Conservation (phyloP, 2,113 vertebrate genomes). For the Epinephelus lanceolatus region DNA sequence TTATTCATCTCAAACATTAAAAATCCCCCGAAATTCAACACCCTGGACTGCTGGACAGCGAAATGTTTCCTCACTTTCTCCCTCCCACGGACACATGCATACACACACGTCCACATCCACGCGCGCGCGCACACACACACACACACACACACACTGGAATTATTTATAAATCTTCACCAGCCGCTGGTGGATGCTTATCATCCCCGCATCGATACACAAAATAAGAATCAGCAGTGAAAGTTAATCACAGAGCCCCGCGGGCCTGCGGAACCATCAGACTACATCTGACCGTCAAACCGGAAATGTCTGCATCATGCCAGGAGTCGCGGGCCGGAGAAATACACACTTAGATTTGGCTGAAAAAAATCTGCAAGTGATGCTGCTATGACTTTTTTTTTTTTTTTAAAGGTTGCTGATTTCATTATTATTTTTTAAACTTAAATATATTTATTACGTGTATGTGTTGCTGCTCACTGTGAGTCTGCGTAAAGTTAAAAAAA, state of each 20-base stretch:
- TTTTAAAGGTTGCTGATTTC: not conserved
- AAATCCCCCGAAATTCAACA: not conserved
- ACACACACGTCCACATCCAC: not conserved
- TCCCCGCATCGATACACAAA: constrained; percentile 43
- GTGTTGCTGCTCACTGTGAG: not conserved
- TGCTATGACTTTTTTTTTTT: not conserved
- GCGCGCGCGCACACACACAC: not conserved
- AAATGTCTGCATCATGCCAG: constrained; percentile 23
- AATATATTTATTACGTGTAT: not conserved
- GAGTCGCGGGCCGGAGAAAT: not conserved
- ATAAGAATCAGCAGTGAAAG: constrained; percentile 42
- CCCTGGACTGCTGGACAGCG: not conserved
- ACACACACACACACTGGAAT: not conserved
- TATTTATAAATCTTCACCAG: constrained; percentile 30
- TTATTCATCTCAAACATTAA: not conserved
- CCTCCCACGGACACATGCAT: not conserved
- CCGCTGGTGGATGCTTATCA: constrained; percentile 32
- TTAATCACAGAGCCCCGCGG: constrained; percentile 44
- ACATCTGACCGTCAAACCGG: constrained; percentile 15
- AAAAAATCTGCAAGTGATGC: not conserved
- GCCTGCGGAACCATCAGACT: constrained; percentile 43
- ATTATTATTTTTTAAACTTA: not conserved
- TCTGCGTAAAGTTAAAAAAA: not conserved
- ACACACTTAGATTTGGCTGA: not conserved
- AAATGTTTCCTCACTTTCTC: not conserved